A percentile compares a stretch with the other conserved stretches of the same genome.
Evolutionary conservation across 1,140 invertebrate species (phyloP).

Genomic region (Pentalonia nigronervosa): DNA sequence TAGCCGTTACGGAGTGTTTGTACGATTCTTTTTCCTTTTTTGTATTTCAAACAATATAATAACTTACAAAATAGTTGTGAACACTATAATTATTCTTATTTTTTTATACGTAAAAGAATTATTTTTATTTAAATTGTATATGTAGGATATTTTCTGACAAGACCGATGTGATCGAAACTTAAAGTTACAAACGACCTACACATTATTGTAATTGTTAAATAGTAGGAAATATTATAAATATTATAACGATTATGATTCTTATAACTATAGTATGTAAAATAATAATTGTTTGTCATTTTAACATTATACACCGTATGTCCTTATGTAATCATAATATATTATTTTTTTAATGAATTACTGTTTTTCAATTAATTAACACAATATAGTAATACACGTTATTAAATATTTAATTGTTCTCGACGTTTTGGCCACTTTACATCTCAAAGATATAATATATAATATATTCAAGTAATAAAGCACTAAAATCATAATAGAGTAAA

Average conservation of each 20-base stretch:
- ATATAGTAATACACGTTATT: too few relatives aligned
- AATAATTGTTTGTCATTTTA: not conserved
- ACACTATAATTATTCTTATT: not conserved
- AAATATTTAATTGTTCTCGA: not conserved
- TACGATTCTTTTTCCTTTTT: not conserved
- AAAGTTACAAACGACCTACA: not conserved
- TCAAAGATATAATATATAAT: not conserved
- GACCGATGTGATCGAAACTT: not conserved
- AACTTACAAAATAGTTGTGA: not conserved
- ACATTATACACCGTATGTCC: not conserved
- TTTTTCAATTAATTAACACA: too few relatives aligned
- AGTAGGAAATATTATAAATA: not conserved
- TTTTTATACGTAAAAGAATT: not conserved
- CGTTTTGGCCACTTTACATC: not conserved
- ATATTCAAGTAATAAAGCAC: not conserved
- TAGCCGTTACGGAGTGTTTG: not conserved
- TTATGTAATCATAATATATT: not conserved
- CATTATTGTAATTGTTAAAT: not conserved
- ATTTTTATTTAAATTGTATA: not conserved
- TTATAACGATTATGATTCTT: not conserved
- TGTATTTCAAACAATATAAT: not conserved
- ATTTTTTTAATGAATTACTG: not conserved
- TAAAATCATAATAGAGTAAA: not conserved
- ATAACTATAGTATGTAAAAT: not conserved
- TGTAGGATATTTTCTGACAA: not conserved